phyloP scores from a whole-genome alignment of 2,797 vertebrate species.

The Parauchenoglanis punctatus region DNA sequence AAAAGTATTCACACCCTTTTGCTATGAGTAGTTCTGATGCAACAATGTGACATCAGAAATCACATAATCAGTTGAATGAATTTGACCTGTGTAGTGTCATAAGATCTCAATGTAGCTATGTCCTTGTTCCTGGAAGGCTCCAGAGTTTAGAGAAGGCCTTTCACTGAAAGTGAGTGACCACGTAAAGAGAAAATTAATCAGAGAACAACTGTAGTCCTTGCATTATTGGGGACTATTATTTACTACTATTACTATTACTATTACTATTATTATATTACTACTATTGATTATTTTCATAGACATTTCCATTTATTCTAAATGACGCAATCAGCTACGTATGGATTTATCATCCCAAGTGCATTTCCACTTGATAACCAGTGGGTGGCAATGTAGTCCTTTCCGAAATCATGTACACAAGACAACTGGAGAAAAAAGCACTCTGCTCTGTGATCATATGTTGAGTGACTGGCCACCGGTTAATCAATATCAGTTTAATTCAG shows the following conservation, averaged over 20 bases:
- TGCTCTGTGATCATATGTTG: background rate
- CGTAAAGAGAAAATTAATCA: background rate
- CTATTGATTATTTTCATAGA: background rate
- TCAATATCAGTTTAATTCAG: conserved; percentile 18
- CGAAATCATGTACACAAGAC: background rate
- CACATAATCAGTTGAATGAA: background rate
- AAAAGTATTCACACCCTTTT: background rate
- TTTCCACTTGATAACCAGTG: conserved; percentile 23
- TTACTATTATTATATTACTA: too few relatives aligned
- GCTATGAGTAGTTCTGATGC: background rate
- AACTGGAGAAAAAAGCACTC: background rate
- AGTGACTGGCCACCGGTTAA: background rate
- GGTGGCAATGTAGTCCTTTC: conserved; percentile 25
- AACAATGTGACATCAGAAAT: background rate
- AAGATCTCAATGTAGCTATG: background rate
- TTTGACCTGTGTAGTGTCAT: background rate
- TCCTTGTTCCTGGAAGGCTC: background rate
- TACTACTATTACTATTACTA: too few relatives aligned
- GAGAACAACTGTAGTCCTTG: background rate
- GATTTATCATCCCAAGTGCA: background rate
- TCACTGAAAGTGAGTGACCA: background rate
- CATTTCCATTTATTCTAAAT: background rate
- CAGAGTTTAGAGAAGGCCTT: background rate
- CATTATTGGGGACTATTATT: background rate
- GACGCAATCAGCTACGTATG: background rate